These are phyloP conservation scores for Augochlorella aurata DNA, from an alignment of 2,888 invertebrate genomes.

Conservation along the genomic window DNA sequence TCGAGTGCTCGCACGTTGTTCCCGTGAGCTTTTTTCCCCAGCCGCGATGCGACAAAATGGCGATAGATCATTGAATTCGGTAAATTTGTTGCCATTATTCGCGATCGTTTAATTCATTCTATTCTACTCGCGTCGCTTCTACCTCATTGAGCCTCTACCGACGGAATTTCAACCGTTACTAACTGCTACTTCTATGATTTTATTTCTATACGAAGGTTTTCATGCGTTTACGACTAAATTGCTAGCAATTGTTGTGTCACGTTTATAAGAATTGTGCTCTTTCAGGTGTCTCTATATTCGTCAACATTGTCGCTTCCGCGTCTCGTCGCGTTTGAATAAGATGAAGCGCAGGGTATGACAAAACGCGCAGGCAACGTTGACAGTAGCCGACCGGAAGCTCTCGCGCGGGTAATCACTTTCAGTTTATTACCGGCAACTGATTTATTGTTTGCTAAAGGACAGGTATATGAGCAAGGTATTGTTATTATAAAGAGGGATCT, in stretches of 20 bases:
- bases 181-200: neutral
- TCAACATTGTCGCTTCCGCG: neutral
- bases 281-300: neutral
- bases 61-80: conserved; percentile 1
- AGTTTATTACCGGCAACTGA: conserved; percentile 67
- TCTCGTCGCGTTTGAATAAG: neutral
- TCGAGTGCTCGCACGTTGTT: conserved; percentile 3
- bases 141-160: neutral
- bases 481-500: conserved; percentile 54
- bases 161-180: too few species aligned
- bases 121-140: neutral
- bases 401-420: conserved; percentile 64
- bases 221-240: too few species aligned
- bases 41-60: neutral
- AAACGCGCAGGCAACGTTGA: conserved; percentile 2
- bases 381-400: conserved; percentile 1
- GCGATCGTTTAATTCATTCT: neutral
- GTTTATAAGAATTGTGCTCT: too few species aligned
- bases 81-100: neutral
- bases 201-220: neutral
- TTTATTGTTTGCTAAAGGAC: conserved; percentile 40
- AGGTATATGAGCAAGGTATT: conserved; percentile 39
- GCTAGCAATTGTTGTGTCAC: too few species aligned
- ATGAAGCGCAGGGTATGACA: neutral
- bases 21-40: neutral